Conservation (phyloP, 2,888 invertebrate species). For the Netelia fuscicornis region DNA sequence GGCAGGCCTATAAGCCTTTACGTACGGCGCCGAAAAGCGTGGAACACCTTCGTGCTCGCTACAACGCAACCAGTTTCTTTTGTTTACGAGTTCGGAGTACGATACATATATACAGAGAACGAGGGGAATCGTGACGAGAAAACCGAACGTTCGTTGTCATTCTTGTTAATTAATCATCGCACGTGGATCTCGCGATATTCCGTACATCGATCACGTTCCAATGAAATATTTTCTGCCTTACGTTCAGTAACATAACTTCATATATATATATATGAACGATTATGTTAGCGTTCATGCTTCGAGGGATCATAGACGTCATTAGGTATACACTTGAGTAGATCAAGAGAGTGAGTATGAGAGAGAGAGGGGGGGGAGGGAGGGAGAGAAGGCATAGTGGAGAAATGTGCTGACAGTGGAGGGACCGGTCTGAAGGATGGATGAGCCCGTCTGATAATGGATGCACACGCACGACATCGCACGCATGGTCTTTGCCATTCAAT, state of each 20-base stretch:
- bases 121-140: conserved; percentile 38
- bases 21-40: conserved; percentile 4
- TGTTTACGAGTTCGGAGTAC: conserved; percentile 33
- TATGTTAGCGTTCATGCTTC: background rate
- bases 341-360: background rate
- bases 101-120: background rate
- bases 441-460: conserved; percentile 72
- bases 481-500: conserved; percentile 71
- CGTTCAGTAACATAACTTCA: background rate
- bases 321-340: background rate
- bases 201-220: conserved; percentile 52
- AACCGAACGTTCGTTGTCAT: conserved; percentile 10
- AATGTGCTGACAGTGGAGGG: conserved; percentile 58
- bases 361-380: background rate
- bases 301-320: conserved; percentile 18
- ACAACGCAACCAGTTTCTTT: conserved; percentile 49
- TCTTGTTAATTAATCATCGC: conserved; percentile 54
- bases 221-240: conserved; percentile 41
- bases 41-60: conserved; percentile 3
- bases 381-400: conserved; percentile 29
- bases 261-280: conserved; percentile 38
- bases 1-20: conserved; percentile 1
- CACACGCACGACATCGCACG: conserved; percentile 71
- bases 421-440: conserved; percentile 62
- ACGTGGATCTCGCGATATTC: conserved; percentile 20